These are phyloP conservation scores for Podiceps cristatus DNA, from an alignment of 2,113 vertebrate genomes.

Conservation along the genomic window DNA sequence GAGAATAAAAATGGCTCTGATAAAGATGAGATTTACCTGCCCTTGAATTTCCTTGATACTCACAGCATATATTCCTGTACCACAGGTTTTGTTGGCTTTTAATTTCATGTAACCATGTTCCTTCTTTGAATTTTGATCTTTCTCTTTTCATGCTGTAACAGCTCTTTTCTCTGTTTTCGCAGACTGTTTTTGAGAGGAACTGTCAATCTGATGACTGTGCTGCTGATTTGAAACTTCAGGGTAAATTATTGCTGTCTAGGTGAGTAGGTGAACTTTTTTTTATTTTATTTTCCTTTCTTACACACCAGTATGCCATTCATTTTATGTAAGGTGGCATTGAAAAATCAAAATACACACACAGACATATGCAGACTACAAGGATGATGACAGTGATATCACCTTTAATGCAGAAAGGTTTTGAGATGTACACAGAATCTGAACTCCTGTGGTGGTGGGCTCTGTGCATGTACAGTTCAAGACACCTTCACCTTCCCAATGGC, in stretches of 20 bases:
- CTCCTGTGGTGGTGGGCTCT: not conserved
- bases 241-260: slow-evolving; percentile 91
- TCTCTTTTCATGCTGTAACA: not conserved
- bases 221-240: slow-evolving; percentile 90
- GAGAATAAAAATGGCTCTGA: not conserved
- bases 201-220: slow-evolving; percentile 96
- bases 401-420: not conserved
- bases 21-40: not conserved
- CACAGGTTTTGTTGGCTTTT: not conserved
- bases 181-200: slow-evolving; percentile 98
- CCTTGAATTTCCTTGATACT: not conserved
- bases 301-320: not conserved
- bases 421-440: not conserved
- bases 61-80: not conserved
- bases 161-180: slow-evolving; percentile 31
- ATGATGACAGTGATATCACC: not conserved
- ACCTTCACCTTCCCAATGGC: not conserved
- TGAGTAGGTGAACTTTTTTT: slow-evolving; percentile 60
- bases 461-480: not conserved
- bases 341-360: not conserved
- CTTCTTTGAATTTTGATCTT: not conserved
- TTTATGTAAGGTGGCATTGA: not conserved
- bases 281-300: not conserved
- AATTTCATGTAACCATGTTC: not conserved
- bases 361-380: not conserved